Conservation (phyloP, 1,140 invertebrate species). For the Ephestia elutella region DNA sequence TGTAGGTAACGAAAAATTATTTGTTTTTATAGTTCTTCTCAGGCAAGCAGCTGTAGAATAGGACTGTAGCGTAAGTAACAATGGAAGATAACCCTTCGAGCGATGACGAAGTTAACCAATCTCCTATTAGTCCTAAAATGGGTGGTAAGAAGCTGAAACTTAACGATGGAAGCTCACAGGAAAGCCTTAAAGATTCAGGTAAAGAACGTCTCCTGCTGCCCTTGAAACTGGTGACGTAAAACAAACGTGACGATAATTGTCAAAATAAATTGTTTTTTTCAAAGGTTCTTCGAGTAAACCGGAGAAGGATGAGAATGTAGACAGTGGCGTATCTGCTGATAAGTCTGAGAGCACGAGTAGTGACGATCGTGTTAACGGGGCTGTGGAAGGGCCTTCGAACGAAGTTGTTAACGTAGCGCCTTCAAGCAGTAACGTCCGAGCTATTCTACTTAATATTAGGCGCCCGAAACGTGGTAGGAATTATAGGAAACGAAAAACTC, state of each 20-base stretch:
- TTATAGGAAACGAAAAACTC: constrained; percentile 60
- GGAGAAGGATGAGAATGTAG: constrained; percentile 60
- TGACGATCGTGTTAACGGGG: constrained; percentile 39
- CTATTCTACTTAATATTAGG: constrained; percentile 51
- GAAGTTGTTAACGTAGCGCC: constrained; percentile 47
- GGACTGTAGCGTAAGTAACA: constrained; percentile 1
- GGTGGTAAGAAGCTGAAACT: constrained; percentile 64
- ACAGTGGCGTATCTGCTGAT: constrained; percentile 67
- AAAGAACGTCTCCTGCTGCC: constrained; percentile 14
- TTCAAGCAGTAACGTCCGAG: constrained; percentile 49
- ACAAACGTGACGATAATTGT: neutral
- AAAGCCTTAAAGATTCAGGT: constrained; percentile 56
- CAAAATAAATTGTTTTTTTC: constrained; percentile 29
- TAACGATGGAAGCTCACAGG: constrained; percentile 65
- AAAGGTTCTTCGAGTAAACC: constrained; percentile 39
- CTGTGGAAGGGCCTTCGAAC: constrained; percentile 41
- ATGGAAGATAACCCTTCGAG: constrained; percentile 64
- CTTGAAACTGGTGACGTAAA: constrained; percentile 1
- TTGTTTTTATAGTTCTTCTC: neutral
- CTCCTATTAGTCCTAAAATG: constrained; percentile 46
- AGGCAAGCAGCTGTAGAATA: neutral
- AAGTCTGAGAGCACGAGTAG: constrained; percentile 70
- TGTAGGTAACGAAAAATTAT: neutral
- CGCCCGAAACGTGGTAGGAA: constrained; percentile 40
- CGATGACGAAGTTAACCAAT: constrained; percentile 59